Conservation (phyloP, 2,797 vertebrate species). For the Pipistrellus pygmaeus region DNA sequence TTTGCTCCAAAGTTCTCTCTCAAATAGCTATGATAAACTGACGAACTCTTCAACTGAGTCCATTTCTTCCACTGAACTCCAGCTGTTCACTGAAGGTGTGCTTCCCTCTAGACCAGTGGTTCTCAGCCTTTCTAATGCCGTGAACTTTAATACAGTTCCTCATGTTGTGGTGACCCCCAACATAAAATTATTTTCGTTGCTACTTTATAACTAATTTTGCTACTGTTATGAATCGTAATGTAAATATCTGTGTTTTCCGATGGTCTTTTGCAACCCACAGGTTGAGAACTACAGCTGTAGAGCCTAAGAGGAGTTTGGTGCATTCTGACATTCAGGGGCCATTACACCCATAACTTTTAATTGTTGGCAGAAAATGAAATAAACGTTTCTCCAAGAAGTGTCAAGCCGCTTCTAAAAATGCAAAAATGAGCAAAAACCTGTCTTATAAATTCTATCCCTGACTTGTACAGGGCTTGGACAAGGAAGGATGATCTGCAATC, state of each 20-base stretch:
- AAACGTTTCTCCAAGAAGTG: background rate
- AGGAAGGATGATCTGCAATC: background rate
- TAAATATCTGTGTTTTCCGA: no score
- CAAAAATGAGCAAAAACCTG: background rate
- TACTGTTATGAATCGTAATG: no score
- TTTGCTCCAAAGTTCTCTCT: background rate
- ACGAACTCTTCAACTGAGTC: background rate
- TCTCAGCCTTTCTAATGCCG: no score
- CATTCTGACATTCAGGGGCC: background rate
- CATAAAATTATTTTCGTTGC: no score
- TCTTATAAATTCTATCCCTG: constrained; percentile 3
- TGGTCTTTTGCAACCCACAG: no score
- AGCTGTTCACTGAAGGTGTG: background rate
- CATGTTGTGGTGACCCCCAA: no score
- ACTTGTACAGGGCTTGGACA: constrained; percentile 16
- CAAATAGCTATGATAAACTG: constrained; percentile 1
- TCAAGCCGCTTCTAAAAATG: constrained; percentile 44
- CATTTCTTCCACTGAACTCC: background rate
- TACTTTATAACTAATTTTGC: no score
- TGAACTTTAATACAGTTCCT: no score
- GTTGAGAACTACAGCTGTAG: no score
- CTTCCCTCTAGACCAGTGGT: no score
- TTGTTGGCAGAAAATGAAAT: constrained; percentile 9
- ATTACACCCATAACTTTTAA: background rate
- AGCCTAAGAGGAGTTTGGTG: background rate